Conservation (phyloP, 2,113 vertebrate species). For the Oncorhynchus mykiss region DNA sequence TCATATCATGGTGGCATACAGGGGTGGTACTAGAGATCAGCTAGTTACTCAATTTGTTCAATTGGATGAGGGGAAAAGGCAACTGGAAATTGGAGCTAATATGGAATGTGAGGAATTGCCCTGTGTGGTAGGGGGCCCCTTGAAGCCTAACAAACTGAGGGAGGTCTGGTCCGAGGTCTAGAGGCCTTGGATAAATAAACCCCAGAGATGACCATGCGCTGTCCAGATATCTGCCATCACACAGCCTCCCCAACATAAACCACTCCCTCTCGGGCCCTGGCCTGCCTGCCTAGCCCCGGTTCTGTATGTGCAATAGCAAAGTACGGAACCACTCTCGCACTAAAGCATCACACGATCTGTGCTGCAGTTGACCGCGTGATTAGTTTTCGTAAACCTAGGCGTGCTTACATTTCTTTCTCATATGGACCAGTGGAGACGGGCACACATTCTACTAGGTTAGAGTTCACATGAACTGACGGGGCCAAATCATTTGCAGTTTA, state of each 20-base stretch:
- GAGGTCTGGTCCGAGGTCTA: conserved; percentile 80
- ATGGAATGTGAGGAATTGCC: conserved; percentile 82
- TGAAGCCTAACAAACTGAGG: conserved; percentile 85
- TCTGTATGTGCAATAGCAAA: conserved; percentile 27
- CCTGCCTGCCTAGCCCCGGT: conserved; percentile 16
- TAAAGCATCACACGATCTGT: conserved; percentile 28
- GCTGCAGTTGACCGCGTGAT: conserved; percentile 18
- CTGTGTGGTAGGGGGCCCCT: conserved; percentile 77
- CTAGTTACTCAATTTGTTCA: conserved; percentile 42
- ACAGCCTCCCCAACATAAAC: conserved; percentile 67
- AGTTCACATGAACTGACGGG: not conserved
- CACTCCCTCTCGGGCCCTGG: not conserved
- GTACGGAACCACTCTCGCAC: conserved; percentile 7
- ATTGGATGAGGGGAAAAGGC: conserved; percentile 63
- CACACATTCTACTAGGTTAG: not conserved
- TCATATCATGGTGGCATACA: not conserved
- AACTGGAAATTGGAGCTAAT: conserved; percentile 80
- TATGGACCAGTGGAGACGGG: not conserved
- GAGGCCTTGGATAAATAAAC: conserved; percentile 84
- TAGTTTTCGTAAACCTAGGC: conserved; percentile 35
- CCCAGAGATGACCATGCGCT: conserved; percentile 78
- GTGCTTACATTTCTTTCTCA: conserved; percentile 23
- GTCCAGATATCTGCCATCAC: conserved; percentile 80
- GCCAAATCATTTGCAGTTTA: not conserved
- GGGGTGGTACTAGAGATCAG: not conserved